Evolutionary conservation across 2,797 vertebrate genomes (phyloP).

Genomic region (Tapirus indicus): DNA sequence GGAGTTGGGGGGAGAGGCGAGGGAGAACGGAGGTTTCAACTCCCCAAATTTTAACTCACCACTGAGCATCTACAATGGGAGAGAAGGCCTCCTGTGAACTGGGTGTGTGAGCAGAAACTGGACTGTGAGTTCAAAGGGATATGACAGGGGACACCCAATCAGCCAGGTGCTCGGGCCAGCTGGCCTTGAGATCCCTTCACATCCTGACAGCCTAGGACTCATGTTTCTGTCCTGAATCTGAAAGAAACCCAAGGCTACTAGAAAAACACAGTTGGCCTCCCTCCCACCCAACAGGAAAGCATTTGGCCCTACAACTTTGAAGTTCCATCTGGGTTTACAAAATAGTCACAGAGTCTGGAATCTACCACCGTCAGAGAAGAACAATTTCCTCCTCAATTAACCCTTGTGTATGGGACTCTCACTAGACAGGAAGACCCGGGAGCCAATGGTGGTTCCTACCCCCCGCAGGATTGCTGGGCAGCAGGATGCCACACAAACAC

Average conservation of each 20-base stretch:
- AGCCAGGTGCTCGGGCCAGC: not conserved
- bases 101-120: not conserved
- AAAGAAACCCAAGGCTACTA: not conserved
- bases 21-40: not conserved
- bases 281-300: not conserved
- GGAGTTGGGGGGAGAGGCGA: not conserved
- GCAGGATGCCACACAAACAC: not conserved
- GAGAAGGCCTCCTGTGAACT: not conserved
- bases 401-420: not conserved
- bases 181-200: not conserved
- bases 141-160: not conserved
- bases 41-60: not conserved
- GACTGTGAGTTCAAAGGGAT: not conserved
- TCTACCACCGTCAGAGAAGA: not conserved
- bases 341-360: not conserved
- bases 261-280: not conserved
- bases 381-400: not conserved
- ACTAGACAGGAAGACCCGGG: not conserved
- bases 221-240: not conserved
- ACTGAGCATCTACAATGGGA: not conserved
- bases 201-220: not conserved
- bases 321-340: constrained; percentile 23
- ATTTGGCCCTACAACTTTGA: not conserved
- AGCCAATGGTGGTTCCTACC: rapidly evolving
- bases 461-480: not conserved